Evolutionary conservation across 2,888 invertebrate genomes (phyloP), one percentile per base, ranked within the genome.

Genomic region (Mesoligia furuncula): DNA sequence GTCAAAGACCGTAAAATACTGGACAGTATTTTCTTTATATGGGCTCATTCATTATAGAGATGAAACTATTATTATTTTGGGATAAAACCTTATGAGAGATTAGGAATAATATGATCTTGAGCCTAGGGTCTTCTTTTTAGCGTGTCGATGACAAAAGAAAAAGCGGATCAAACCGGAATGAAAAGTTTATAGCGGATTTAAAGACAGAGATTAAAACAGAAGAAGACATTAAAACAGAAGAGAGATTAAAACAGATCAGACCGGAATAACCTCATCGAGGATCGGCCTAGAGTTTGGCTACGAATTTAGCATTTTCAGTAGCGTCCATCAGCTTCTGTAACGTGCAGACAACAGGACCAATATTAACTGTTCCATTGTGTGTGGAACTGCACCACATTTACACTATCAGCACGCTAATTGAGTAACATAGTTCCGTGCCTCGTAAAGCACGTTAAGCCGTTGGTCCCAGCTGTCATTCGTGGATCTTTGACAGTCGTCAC

Each of bases 1-100:
- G 70, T 65, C 81, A 68, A 45, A 61, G 62, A 81, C 66, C 72
- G 20, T 85, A 74, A 81, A 81, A 71, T 45, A 2, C 17, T 59
- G 66, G 36, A 54, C 51, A 39, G 24, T 31, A 39, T 79, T 65
- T 20, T 64, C 75, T 83, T 78, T 79, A 48, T 64, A 77, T 15
- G 36, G 24, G 6, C 39, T 54, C 67, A 17, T 39, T 54, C 67
- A 17, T 62, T 80, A 42, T 71, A 67, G 45, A 45, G 24, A 45
- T 11, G 20, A 17, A 54, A 36, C 39, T 65, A 15, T 48, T 51
- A 31, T n/a, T 20, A 65, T 64, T 42, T 68, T 42, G 27, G 24
- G n/a, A 69, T 64, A 1, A 76, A 45, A 11, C 3, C n/a, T 54
- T 66, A 2, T 15, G 45, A 20, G 31, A 20, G 20, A 36, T 42